These are phyloP conservation scores for Latrodectus elegans DNA, from an alignment of 2,888 invertebrate species.

Conservation along the genomic window DNA sequence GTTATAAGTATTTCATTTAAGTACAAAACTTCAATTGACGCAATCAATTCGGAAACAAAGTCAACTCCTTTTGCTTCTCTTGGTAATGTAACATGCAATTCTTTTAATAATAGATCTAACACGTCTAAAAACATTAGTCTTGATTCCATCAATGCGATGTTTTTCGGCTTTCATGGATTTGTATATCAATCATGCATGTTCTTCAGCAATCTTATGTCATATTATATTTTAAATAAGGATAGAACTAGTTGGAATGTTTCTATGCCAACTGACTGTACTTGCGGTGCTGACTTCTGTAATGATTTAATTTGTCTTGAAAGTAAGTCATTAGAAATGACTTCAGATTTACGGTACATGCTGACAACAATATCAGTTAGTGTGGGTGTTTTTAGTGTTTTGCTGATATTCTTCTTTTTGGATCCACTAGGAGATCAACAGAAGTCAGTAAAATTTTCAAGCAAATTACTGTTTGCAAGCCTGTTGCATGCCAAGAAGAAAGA, in stretches of 20 bases:
- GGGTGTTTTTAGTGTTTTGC: constrained; percentile 87
- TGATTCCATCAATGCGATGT: constrained; percentile 94
- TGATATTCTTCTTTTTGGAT: constrained; percentile 91
- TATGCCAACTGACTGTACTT: background rate
- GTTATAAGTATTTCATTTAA: too few relatives aligned
- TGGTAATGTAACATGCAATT: too few relatives aligned
- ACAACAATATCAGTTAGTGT: constrained; percentile 91
- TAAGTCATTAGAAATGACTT: constrained; percentile 86
- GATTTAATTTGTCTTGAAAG: constrained; percentile 68
- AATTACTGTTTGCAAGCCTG: constrained; percentile 87
- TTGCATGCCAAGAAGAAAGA: constrained; percentile 92
- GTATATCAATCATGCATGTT: constrained; percentile 97
- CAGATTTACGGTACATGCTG: constrained; percentile 90
- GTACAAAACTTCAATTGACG: too few relatives aligned
- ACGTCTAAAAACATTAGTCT: background rate
- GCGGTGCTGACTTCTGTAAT: constrained; percentile 33
- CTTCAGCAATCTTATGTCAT: constrained; percentile 96
- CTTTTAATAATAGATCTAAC: too few relatives aligned
- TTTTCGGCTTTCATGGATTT: constrained; percentile 99
- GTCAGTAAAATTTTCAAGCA: background rate
- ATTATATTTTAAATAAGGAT: constrained; percentile 74
- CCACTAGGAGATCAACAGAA: constrained; percentile 80
- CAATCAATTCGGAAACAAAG: too few relatives aligned
- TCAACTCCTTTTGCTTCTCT: too few relatives aligned
- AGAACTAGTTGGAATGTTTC: too few relatives aligned